These are phyloP conservation scores for Eupsilia transversa DNA, from an alignment of 2,888 invertebrate species.

Conservation along the genomic window DNA sequence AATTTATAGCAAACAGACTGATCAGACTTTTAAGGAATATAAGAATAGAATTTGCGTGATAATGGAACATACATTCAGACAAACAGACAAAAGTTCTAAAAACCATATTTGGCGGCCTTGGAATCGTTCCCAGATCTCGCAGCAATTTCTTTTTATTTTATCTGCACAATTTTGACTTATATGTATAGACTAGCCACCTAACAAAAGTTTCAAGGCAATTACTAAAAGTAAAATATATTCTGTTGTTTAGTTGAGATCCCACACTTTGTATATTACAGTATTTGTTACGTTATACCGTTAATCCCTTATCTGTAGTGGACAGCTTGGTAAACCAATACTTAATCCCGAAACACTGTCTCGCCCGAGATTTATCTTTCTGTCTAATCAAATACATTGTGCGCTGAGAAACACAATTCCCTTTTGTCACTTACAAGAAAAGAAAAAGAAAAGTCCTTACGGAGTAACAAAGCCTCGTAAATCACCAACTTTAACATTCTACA, in stretches of 20 bases:
- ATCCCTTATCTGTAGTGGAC: conserved; percentile 53
- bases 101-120: no score
- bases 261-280: conserved; percentile 21
- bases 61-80: no score
- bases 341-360: conserved; percentile 45
- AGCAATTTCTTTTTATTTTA: no score
- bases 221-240: background rate
- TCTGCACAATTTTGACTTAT: no score
- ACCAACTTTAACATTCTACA: conserved; percentile 64
- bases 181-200: no score
- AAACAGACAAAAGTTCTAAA: no score
- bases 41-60: background rate
- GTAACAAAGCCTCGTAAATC: conserved; percentile 54
- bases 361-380: conserved; percentile 45
- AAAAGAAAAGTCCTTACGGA: conserved; percentile 48
- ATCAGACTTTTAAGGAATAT: background rate
- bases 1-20: background rate
- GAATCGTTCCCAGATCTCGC: no score
- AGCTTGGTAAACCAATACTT: conserved; percentile 50
- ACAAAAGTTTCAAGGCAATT: background rate
- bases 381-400: conserved; percentile 59
- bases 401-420: conserved; percentile 47
- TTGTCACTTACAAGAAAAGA: conserved; percentile 51
- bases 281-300: conserved; percentile 45
- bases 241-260: conserved; percentile 1